Evolutionary conservation across 1,140 invertebrate genomes (phyloP).

Genomic region (Subanguina moxae): DNA sequence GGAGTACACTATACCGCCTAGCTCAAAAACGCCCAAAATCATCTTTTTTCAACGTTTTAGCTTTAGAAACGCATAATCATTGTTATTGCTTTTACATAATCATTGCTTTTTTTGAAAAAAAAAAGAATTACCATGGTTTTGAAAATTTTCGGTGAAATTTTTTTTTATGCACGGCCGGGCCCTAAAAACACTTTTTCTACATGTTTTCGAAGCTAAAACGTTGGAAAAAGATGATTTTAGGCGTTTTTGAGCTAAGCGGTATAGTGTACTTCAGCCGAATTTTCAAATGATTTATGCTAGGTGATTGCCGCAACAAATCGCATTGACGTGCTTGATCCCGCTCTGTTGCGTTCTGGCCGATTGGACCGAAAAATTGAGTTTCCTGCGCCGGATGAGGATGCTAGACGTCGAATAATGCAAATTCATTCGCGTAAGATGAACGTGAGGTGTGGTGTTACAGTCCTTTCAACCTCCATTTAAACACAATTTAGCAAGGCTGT

Average conservation of each 20-base stretch:
- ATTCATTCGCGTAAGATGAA: slow-evolving; percentile 99
- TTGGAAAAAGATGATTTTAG: too few species aligned
- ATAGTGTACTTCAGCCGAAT: too few species aligned
- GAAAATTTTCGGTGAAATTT: too few species aligned
- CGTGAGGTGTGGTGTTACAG: slow-evolving; percentile 62
- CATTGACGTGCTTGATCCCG: slow-evolving; percentile 94
- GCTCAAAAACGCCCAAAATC: too few species aligned
- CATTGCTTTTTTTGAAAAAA: background rate
- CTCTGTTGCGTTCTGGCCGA: slow-evolving; percentile 84
- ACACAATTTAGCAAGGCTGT: slow-evolving; percentile 75
- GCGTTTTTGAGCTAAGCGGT: too few species aligned
- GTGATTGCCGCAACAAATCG: slow-evolving; percentile 90
- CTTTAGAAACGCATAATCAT: background rate
- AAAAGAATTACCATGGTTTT: background rate
- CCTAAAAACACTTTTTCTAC: too few species aligned
- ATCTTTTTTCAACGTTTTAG: too few species aligned
- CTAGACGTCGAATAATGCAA: slow-evolving; percentile 93
- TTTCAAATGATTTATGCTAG: slow-evolving; percentile 65
- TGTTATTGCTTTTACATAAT: too few species aligned
- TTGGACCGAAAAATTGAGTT: slow-evolving; percentile 97
- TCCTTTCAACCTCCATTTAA: slow-evolving; percentile 6
- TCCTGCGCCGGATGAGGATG: slow-evolving; percentile 95
- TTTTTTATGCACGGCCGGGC: background rate
- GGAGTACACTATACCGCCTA: too few species aligned
- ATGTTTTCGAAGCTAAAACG: too few species aligned